These are phyloP conservation scores for Graphium colonna DNA, from an alignment of 2,888 invertebrate genomes.

Conservation along the genomic window DNA sequence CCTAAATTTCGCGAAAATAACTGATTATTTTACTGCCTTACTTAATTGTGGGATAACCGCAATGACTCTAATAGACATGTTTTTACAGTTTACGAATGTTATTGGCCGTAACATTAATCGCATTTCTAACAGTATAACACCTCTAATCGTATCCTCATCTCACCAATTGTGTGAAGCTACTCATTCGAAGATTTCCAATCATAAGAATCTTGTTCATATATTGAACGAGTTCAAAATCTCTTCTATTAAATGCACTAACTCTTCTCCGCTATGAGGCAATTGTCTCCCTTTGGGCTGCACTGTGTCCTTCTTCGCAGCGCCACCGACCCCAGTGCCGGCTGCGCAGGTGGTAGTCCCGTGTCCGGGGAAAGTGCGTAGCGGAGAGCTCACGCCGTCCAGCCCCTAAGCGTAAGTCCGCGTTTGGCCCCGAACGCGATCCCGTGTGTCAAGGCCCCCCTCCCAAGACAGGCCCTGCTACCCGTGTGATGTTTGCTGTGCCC, in stretches of 20 bases:
- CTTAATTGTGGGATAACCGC: too few relatives aligned
- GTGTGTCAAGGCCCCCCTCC: constrained; percentile 1
- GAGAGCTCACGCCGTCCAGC: constrained; percentile 49
- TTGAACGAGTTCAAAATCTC: not conserved
- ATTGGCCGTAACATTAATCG: too few relatives aligned
- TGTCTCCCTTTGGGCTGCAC: constrained; percentile 27
- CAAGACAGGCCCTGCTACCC: constrained; percentile 25
- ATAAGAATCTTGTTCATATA: not conserved
- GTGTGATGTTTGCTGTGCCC: constrained; percentile 38
- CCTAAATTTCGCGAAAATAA: not conserved
- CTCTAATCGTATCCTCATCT: too few relatives aligned
- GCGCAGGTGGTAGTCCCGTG: constrained; percentile 64
- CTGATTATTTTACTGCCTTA: too few relatives aligned
- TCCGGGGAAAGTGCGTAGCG: constrained; percentile 66
- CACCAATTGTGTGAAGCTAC: too few relatives aligned
- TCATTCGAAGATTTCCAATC: not conserved
- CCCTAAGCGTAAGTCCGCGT: constrained; percentile 62
- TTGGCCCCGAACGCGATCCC: constrained; percentile 33
- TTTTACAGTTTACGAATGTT: too few relatives aligned
- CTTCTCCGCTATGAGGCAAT: constrained; percentile 15
- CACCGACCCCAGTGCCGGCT: constrained; percentile 44
- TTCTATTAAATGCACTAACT: constrained; percentile 11
- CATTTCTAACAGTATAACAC: too few relatives aligned
- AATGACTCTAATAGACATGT: too few relatives aligned
- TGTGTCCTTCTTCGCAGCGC: constrained; percentile 46